These are phyloP conservation scores for Panthera leo DNA, from an alignment of 2,113 vertebrate genomes.

Conservation along the genomic window DNA sequence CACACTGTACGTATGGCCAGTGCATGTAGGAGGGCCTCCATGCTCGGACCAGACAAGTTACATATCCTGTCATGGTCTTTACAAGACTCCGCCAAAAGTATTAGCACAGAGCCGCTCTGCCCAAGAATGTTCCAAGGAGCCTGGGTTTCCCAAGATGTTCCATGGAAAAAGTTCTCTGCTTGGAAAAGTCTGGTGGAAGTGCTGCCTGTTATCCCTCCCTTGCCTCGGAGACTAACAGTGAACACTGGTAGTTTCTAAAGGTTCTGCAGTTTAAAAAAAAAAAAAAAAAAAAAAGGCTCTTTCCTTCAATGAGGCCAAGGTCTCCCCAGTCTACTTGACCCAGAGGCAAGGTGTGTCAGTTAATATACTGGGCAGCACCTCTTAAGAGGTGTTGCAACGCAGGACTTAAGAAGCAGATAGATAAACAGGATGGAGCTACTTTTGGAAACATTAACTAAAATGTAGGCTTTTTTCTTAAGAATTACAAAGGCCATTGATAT, in stretches of 20 bases:
- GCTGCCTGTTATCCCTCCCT: not conserved
- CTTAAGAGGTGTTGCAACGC: not conserved
- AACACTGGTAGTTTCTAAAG: not conserved
- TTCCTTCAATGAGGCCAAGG: not conserved
- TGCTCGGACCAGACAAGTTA: not conserved
- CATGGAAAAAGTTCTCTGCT: not conserved
- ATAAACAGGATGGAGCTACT: not conserved
- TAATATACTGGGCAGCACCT: not conserved
- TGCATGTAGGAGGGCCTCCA: not conserved
- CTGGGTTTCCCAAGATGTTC: not conserved
- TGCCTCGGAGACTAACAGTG: not conserved
- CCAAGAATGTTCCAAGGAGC: not conserved
- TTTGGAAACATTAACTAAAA: not conserved
- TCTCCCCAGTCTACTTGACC: not conserved
- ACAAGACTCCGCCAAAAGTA: not conserved
- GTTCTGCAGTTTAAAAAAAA: not conserved
- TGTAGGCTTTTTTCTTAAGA: not conserved
- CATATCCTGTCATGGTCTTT: not conserved
- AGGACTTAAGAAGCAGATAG: not conserved
- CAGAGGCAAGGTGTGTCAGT: not conserved
- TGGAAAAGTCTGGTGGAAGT: not conserved
- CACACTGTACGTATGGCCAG: not conserved
- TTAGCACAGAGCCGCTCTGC: not conserved
- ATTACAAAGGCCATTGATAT: not conserved
- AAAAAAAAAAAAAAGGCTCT: not conserved